Evolutionary conservation across 1,140 invertebrate species (phyloP).

Genomic region (Spodoptera litura): DNA sequence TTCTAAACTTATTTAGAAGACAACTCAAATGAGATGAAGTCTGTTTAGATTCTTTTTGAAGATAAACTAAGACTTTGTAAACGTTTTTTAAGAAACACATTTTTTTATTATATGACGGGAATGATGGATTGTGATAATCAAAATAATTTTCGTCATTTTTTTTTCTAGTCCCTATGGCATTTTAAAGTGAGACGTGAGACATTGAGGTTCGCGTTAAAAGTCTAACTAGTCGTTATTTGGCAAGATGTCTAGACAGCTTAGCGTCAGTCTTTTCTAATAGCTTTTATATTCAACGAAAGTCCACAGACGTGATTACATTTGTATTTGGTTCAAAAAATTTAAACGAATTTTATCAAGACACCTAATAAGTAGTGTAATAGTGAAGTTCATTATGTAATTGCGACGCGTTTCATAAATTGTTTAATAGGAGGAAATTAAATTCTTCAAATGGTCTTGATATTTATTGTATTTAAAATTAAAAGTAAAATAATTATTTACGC

Average conservation of each 20-base stretch:
- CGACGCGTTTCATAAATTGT: too few relatives aligned
- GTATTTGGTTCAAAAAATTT: constrained; percentile 3
- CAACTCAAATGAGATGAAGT: background rate
- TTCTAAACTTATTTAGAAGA: constrained; percentile 2
- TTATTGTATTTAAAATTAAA: background rate
- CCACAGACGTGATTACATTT: background rate
- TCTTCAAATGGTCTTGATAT: background rate
- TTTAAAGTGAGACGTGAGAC: constrained; percentile 33
- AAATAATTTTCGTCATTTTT: background rate
- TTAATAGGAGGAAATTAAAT: too few relatives aligned
- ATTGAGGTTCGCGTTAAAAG: background rate
- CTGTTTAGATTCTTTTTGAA: background rate
- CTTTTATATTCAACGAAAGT: constrained; percentile 28
- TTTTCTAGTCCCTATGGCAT: constrained; percentile 12
- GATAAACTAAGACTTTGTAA: constrained; percentile 10
- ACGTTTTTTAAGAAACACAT: constrained; percentile 4
- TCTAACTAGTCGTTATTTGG: constrained; percentile 30
- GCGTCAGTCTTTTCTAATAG: constrained; percentile 39
- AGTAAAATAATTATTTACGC: constrained; percentile 1
- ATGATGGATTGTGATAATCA: constrained; percentile 12
- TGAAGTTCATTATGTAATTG: background rate
- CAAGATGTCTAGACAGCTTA: constrained; percentile 41
- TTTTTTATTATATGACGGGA: background rate
- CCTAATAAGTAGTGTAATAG: background rate
- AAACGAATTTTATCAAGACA: background rate